Base-by-base conservation (phyloP, 2,888 invertebrate genomes). In the Drosophila mulleri region DNA sequence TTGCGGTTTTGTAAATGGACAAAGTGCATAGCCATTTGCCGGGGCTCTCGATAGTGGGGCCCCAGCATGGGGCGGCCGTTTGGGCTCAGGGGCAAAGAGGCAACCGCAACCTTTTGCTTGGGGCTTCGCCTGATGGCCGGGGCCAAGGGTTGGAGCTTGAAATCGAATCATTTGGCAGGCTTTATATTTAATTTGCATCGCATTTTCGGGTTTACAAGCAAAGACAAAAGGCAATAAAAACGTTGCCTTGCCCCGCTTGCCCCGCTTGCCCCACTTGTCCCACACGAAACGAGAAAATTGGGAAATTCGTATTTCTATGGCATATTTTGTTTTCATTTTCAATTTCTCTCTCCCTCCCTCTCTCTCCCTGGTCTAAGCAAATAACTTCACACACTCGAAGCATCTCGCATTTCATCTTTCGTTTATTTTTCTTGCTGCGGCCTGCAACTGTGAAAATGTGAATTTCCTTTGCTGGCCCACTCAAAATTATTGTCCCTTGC, bases 101-200 rank as follows among this genome's bases (percentile, higher is more conserved):
- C 35, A 57, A 20, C 77, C 77, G 44, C 78, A 76, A 73, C 62
- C 73, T 77, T 72, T 73, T 60, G 58, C 69, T 73, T 65, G 61
- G 35, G 60, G 72, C 29, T n/a, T n/a, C 32, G 3, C 1, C 41
- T n/a, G 54, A n/a, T 26, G 54, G 54, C 26, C 26, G 54, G 41
- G 54, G 54, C 41, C 53, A 53, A 53, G 53, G 53, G 53, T 39
- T 53, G 41, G 18, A 16, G 12, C 41, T 60, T 63, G 63, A 77
- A 86, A 82, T 78, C 84, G 84, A 82, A 83, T 83, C 84, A 82
- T 87, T 83, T 82, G 82, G 80, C 67, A 65, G 80, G 78, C 84
- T 83, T 87, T 83, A 80, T 69, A 83, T 83, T 83, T 83, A 83
- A 83, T 83, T 83, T 83, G 87, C 87, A 83, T 86, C 80, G 60